Conservation (phyloP, 2,113 vertebrate species). For the Dromaius novaehollandiae region DNA sequence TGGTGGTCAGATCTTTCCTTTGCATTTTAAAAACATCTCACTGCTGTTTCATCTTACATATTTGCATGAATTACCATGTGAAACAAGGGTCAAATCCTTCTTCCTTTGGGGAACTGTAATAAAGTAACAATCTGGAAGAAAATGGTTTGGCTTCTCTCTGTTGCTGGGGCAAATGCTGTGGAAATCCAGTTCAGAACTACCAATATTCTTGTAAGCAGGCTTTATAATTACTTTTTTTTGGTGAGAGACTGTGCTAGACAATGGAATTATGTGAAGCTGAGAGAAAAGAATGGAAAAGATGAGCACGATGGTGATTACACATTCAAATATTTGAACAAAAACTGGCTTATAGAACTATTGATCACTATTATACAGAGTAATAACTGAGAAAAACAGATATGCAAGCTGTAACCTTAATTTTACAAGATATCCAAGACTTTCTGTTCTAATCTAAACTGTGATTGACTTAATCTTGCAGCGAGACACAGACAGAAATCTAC, state of each 20-base stretch:
- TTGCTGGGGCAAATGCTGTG: background rate
- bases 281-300: background rate
- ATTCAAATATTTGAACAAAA: background rate
- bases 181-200: background rate
- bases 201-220: background rate
- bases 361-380: background rate
- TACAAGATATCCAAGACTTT: background rate
- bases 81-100: background rate
- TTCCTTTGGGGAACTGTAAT: background rate
- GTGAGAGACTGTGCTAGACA: background rate
- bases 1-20: background rate
- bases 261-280: background rate
- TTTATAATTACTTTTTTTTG: background rate
- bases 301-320: background rate
- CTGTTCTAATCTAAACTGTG: accelerated
- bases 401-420: background rate
- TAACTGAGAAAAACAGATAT: background rate
- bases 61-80: background rate
- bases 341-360: background rate
- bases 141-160: background rate
- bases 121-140: background rate
- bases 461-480: background rate
- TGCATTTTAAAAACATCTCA: background rate
- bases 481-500: background rate
- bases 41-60: accelerated